phyloP scores from a whole-genome alignment of 2,797 vertebrate genomes.

The Telmatherina bonti region DNA sequence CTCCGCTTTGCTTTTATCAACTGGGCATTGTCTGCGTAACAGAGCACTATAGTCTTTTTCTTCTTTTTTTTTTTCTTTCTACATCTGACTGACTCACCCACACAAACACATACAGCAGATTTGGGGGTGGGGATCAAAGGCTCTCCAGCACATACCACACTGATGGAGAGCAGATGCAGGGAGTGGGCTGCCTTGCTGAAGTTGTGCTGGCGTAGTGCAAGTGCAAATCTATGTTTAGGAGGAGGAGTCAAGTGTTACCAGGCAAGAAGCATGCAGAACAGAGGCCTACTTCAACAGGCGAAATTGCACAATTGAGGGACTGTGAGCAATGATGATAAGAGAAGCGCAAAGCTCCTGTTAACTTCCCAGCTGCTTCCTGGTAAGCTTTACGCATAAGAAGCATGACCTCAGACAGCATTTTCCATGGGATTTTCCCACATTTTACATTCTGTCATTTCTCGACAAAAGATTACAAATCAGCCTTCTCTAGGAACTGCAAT shows the following conservation, averaged over 20 bases:
- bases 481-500: background rate
- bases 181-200: slow-evolving; percentile 75
- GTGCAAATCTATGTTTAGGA: slow-evolving; percentile 74
- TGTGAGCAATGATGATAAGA: slow-evolving; percentile 55
- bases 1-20: slow-evolving; percentile 69
- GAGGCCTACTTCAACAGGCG: slow-evolving; percentile 37
- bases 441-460: slow-evolving; percentile 7
- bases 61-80: too few relatives aligned
- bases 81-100: slow-evolving; percentile 64
- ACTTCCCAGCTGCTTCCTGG: slow-evolving; percentile 36
- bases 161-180: slow-evolving; percentile 87
- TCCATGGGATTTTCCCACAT: slow-evolving; percentile 11
- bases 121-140: slow-evolving; percentile 78
- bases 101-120: slow-evolving; percentile 44
- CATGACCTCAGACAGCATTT: slow-evolving; percentile 2
- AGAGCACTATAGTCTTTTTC: slow-evolving; percentile 65
- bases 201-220: slow-evolving; percentile 67
- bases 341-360: slow-evolving; percentile 52
- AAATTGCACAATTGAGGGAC: slow-evolving; percentile 58
- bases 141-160: slow-evolving; percentile 81
- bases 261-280: slow-evolving; percentile 57
- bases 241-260: slow-evolving; percentile 72
- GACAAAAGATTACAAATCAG: background rate
- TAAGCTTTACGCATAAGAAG: slow-evolving; percentile 24
- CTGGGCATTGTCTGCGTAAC: slow-evolving; percentile 73